These are phyloP conservation scores for Aporophyla nigra DNA, from an alignment of 2,888 invertebrate species.

Conservation along the genomic window DNA sequence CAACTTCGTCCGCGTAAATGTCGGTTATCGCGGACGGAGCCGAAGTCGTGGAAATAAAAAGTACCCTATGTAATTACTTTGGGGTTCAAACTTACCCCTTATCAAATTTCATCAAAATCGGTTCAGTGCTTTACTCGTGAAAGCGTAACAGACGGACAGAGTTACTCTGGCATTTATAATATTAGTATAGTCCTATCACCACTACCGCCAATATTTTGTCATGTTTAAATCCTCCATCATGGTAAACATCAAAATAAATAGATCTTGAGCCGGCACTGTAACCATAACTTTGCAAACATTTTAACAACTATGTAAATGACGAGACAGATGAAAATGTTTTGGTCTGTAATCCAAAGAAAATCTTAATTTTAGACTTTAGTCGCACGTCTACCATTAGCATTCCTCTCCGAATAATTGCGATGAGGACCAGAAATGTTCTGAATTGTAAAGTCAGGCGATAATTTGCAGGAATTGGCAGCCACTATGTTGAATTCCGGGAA, in stretches of 20 bases:
- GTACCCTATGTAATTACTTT: too few relatives aligned
- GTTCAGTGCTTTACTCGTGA: too few relatives aligned
- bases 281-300: neutral
- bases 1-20: too few relatives aligned
- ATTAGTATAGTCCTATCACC: too few relatives aligned
- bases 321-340: neutral
- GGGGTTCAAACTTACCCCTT: too few relatives aligned
- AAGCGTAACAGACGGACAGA: too few relatives aligned
- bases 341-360: slow-evolving; percentile 2
- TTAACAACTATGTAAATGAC: neutral
- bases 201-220: neutral
- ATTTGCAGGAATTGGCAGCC: slow-evolving; percentile 12
- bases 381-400: slow-evolving; percentile 10
- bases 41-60: too few relatives aligned
- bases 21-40: too few relatives aligned
- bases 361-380: slow-evolving; percentile 24
- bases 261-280: neutral
- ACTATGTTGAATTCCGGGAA: slow-evolving; percentile 12
- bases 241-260: neutral
- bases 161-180: too few relatives aligned
- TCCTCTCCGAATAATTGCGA: slow-evolving; percentile 25
- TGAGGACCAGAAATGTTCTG: slow-evolving; percentile 11
- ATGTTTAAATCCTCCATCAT: neutral
- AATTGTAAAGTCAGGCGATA: slow-evolving; percentile 17
- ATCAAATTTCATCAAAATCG: too few relatives aligned